A percentile compares a stretch with the other conserved stretches of the same genome.
Conservation (phyloP, 1,140 invertebrate species). For the Drosophila lacertosa region DNA sequence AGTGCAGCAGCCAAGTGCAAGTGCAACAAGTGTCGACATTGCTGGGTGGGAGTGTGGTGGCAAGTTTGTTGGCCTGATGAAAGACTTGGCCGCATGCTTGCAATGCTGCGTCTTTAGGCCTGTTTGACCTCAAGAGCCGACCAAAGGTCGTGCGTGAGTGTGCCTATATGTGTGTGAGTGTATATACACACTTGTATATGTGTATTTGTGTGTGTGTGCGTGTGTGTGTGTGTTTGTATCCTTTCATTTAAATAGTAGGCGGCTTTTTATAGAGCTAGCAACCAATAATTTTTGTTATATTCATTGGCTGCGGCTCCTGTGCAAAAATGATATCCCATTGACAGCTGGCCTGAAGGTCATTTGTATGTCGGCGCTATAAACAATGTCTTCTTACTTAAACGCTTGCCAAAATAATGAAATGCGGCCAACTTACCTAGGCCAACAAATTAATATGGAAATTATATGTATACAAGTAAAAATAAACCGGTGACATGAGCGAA, state of each 20-base stretch:
- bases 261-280: conserved; percentile 55
- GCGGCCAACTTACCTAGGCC: conserved; percentile 26
- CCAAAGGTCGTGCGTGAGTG: conserved; percentile 66
- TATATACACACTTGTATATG: neutral
- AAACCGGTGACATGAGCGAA: neutral
- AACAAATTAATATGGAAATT: conserved; percentile 26
- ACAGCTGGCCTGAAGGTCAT: conserved; percentile 58
- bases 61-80: conserved; percentile 25
- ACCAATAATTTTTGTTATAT: conserved; percentile 1
- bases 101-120: conserved; percentile 13
- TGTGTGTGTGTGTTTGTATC: conserved; percentile 37
- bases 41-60: neutral
- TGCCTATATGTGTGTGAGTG: conserved; percentile 15
- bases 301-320: conserved; percentile 13
- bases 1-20: conserved; percentile 54
- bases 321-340: conserved; percentile 14
- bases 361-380: conserved; percentile 70
- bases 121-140: conserved; percentile 67
- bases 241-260: conserved; percentile 48
- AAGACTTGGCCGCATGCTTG: conserved; percentile 12
- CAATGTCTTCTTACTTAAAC: conserved; percentile 42
- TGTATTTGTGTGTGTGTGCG: conserved; percentile 14
- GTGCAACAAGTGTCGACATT: conserved; percentile 66
- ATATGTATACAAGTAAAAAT: conserved; percentile 1
- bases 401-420: conserved; percentile 12